phyloP scores from a whole-genome alignment of 2,113 vertebrate genomes.

The Alexandromys fortis region DNA sequence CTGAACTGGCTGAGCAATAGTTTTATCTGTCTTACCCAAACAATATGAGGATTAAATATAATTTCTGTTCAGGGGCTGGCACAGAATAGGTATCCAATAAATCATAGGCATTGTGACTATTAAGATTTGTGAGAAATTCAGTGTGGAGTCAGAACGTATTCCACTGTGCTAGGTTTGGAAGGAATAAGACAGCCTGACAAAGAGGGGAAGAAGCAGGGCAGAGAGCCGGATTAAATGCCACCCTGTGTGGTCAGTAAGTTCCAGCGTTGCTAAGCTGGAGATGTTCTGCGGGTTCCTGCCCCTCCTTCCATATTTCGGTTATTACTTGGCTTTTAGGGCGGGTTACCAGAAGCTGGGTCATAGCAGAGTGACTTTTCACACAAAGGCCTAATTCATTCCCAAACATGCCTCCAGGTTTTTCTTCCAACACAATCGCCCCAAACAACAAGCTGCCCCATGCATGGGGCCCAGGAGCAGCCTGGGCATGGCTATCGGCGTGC shows the following conservation, averaged over 20 bases:
- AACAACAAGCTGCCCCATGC: background rate
- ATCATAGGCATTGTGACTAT: background rate
- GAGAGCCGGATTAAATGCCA: background rate
- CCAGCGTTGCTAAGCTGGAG: background rate
- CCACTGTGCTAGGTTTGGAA: background rate
- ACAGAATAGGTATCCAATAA: background rate
- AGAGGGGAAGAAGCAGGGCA: too few relatives aligned
- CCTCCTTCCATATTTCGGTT: constrained; percentile 2
- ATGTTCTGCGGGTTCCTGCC: background rate
- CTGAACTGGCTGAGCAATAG: background rate
- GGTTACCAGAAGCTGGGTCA: constrained; percentile 12
- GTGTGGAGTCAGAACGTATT: background rate
- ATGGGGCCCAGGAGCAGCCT: background rate
- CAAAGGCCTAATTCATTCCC: constrained; percentile 52
- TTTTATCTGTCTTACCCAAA: background rate
- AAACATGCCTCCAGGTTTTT: background rate
- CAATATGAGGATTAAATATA: background rate
- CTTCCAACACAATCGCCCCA: constrained; percentile 3
- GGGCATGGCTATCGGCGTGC: background rate
- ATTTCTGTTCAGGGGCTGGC: background rate
- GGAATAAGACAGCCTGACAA: background rate
- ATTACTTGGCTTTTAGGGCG: constrained; percentile 21
- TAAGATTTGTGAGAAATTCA: background rate
- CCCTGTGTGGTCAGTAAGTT: background rate
- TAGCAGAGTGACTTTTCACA: background rate